Evolutionary conservation across 2,113 vertebrate species (phyloP), one percentile per base, ranked within the genome.

Genomic region (Bubo bubo): DNA sequence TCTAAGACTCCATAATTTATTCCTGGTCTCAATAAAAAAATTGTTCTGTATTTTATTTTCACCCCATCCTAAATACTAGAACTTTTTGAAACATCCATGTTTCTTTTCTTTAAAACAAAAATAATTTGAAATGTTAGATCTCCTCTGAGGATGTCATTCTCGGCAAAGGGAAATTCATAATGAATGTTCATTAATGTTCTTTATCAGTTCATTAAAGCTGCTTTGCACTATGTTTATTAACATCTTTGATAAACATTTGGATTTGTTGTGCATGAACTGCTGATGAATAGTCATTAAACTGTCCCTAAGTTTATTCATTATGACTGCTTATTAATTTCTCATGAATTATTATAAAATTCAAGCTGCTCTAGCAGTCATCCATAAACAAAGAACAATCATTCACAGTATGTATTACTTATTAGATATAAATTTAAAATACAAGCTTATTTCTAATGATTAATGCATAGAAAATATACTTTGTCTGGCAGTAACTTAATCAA

Each of bases 211-310:
- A 96, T 97, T 98, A 97, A 95, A 95, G 76, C 93, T 95, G 81
- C 77, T 95, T 93, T 95, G 86, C 91, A 90, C 76, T 88, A 85
- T 93, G 86, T 97, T 97, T 96, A 97, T 96, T 88, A 98, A 96
- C 94, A 97, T 98, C 94, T 97, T 95, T 97, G 95, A 97, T 97
- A 98, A 98, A 98, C 96, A 96, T 95, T 98, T 96, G 96, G 95
- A 97, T 97, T 96, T 96, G 94, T 90, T 96, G 87, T 97, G 96
- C 96, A 98, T 97, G 96, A 97, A 82, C 83, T 95, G 66, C 79
- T 98, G 91, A 96, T 97, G 91, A 97, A 98, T 97, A 98, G 95
- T 97, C 95, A 97, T 97, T 97, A 96, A 96, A 97, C 79, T 96
- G 95, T 96, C 97, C 96, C 85, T 80, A 96, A 96, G 82, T 97